Base-by-base conservation (phyloP, 2,113 vertebrate species). In the Lepus europaeus region DNA sequence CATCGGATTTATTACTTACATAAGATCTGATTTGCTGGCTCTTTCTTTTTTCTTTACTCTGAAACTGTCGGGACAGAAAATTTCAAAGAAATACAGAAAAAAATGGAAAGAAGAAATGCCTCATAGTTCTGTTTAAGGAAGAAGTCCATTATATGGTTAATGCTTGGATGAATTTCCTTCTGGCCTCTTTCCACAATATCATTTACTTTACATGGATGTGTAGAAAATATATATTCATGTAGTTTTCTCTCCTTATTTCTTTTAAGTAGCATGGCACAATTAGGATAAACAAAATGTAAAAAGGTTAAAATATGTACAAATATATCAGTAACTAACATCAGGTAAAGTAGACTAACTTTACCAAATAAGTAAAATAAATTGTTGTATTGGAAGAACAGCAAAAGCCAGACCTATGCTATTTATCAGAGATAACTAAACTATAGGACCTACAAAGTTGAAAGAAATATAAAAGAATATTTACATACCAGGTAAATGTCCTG, bases 351-450 rank as follows among this genome's bases (percentile, higher is more conserved):
- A 59, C 39, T 88, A 51, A 59, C 16, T 31, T 95, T 72, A 72
- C 25, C 56, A 87, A 70, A 91, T 82, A 53, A 79, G 45, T 92
- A 45, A 84, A 69, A 79, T 29, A 90, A 87, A 63, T 78, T 68
- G 4, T 90, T 12, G 14, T 82, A 36, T 79, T 78, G 49, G 56
- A 31, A 66, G 12, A 94, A 59, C 77, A 56, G 51, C 29, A 81
- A 94, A 89, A 90, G 12, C 11, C 7, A 59, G 53, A 77, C 17
- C 5, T 70, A 1, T 70, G 17, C 6, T 86, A 31, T 61, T 87
- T 90, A 45, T 6, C 86, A 73, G 9, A 82, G 51, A 90, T 17
- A 90, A 56, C 29, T 91, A 91, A 91, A 53, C 13, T 31, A 39
- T 51, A 22, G 85, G 22, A 53, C 5, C n/a, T 19, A 73, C 81